Conservation (phyloP, 2,888 invertebrate genomes). For the Leistus spinibarbis region DNA sequence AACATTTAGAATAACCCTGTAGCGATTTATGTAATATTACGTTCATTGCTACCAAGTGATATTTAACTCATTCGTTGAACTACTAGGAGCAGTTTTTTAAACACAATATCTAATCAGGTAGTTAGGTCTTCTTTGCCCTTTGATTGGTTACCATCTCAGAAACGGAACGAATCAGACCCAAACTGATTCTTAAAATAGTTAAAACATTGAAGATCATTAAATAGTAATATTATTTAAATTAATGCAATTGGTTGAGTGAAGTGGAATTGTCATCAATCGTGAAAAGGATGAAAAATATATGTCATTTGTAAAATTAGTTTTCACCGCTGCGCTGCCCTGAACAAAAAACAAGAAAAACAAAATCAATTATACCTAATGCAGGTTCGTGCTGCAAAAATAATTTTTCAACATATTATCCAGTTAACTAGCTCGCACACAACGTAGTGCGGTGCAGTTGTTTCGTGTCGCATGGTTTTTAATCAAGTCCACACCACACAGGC, state of each 20-base stretch:
- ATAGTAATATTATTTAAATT: too few species aligned
- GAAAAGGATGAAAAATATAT: neutral
- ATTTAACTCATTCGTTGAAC: too few species aligned
- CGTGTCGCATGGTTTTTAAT: conserved; percentile 2
- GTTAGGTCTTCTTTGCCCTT: too few species aligned
- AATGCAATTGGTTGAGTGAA: too few species aligned
- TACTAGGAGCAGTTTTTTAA: too few species aligned
- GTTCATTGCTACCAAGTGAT: too few species aligned
- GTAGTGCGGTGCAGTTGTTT: neutral
- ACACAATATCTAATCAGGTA: too few species aligned
- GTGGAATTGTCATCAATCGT: too few species aligned
- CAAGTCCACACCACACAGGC: neutral
- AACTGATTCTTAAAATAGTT: too few species aligned
- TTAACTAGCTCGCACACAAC: neutral
- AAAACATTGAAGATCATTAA: too few species aligned
- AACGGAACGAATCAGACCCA: too few species aligned
- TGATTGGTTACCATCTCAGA: too few species aligned
- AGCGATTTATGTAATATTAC: neutral
- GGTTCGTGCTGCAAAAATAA: neutral
- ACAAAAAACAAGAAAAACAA: neutral
- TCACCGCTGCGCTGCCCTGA: neutral
- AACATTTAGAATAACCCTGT: neutral
- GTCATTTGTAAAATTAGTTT: neutral
- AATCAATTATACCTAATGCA: neutral
- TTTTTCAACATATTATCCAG: neutral